These are phyloP conservation scores for Dromius quadrimaculatus DNA, from an alignment of 2,888 invertebrate genomes.

Conservation along the genomic window DNA sequence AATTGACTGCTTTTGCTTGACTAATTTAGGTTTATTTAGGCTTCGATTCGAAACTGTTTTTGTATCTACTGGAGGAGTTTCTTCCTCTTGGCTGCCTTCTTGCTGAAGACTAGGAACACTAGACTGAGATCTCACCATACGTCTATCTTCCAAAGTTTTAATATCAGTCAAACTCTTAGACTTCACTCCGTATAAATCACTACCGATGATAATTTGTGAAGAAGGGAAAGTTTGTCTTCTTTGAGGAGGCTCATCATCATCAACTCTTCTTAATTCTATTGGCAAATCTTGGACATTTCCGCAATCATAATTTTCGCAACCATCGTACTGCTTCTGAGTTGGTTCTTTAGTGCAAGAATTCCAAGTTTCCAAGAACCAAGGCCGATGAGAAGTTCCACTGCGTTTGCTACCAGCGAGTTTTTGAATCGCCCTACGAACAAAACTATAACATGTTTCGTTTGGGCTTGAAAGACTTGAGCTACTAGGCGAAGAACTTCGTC, in stretches of 20 bases:
- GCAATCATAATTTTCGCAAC: constrained; percentile 73
- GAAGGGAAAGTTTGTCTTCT: constrained; percentile 69
- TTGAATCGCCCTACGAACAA: constrained; percentile 87
- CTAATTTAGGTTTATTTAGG: constrained; percentile 75
- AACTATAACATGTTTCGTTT: constrained; percentile 94
- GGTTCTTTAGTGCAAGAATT: constrained; percentile 66
- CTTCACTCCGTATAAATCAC: constrained; percentile 73
- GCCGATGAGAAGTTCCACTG: constrained; percentile 70
- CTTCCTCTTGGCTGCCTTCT: constrained; percentile 54
- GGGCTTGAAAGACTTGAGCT: constrained; percentile 91
- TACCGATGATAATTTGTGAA: constrained; percentile 63
- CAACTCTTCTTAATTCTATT: constrained; percentile 87
- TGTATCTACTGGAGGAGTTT: constrained; percentile 56
- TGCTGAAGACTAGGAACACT: constrained; percentile 76
- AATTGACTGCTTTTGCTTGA: constrained; percentile 89
- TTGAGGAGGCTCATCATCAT: constrained; percentile 72
- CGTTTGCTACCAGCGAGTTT: constrained; percentile 80
- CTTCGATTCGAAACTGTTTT: constrained; percentile 55
- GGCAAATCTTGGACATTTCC: constrained; percentile 82
- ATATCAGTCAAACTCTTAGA: constrained; percentile 89
- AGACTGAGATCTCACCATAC: constrained; percentile 80
- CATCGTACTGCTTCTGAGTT: constrained; percentile 67
- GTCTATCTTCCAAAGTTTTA: constrained; percentile 78
- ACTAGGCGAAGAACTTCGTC: constrained; percentile 75
- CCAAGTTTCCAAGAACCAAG: constrained; percentile 88